phyloP scores from a whole-genome alignment of 2,888 invertebrate genomes.

The Torymus texanus region DNA sequence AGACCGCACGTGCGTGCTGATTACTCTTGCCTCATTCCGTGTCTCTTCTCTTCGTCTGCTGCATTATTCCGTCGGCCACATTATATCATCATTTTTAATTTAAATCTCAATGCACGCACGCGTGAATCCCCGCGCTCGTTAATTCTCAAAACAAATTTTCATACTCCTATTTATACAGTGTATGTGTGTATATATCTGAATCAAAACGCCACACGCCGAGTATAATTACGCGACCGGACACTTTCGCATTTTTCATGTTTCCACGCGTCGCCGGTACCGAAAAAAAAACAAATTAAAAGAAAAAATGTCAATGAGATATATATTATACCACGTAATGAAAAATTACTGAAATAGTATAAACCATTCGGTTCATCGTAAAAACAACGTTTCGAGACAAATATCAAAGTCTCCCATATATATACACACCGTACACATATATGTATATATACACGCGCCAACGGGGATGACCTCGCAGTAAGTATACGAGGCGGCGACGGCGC shows the following conservation, averaged over 20 bases:
- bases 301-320: neutral
- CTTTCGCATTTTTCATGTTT: slow-evolving; percentile 5
- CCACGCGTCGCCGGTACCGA: too few relatives aligned
- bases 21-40: too few relatives aligned
- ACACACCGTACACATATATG: too few relatives aligned
- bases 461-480: slow-evolving; percentile 54
- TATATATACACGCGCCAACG: too few relatives aligned
- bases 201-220: neutral
- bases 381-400: slow-evolving; percentile 21
- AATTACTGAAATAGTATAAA: slow-evolving; percentile 19
- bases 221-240: slow-evolving; percentile 8
- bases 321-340: neutral
- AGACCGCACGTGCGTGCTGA: too few relatives aligned
- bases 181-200: neutral
- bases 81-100: too few relatives aligned
- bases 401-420: neutral
- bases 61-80: too few relatives aligned
- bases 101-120: too few relatives aligned
- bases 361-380: neutral
- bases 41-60: too few relatives aligned
- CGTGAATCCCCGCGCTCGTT: too few relatives aligned
- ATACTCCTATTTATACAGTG: too few relatives aligned
- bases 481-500: slow-evolving; percentile 46
- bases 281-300: neutral
- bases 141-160: too few relatives aligned